Conservation (phyloP, 2,888 invertebrate genomes). For the Lasioglossum oenotherae region DNA sequence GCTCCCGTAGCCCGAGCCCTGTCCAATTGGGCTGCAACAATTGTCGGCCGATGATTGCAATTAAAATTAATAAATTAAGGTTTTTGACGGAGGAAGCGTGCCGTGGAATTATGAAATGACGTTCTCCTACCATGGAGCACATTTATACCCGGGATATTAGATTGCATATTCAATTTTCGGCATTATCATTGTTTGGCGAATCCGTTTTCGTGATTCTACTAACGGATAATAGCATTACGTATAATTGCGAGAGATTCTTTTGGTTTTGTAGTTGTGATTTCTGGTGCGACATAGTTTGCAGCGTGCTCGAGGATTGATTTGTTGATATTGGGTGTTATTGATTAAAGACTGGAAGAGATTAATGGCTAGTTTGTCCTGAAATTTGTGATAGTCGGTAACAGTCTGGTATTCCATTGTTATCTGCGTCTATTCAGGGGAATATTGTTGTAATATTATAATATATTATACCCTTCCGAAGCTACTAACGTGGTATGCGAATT, state of each 20-base stretch:
- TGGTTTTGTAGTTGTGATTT: background rate
- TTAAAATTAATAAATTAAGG: constrained; percentile 7
- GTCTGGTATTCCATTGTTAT: background rate
- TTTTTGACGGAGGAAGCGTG: background rate
- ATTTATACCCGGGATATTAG: background rate
- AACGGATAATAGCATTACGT: background rate
- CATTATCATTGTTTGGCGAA: background rate
- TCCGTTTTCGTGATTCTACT: background rate
- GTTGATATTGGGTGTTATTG: background rate
- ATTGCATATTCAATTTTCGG: background rate
- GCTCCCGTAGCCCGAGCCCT: background rate
- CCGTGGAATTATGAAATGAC: background rate
- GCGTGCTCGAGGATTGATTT: background rate
- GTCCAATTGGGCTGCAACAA: background rate
- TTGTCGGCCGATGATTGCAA: background rate
- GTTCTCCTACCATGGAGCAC: background rate
- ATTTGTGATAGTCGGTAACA: background rate
- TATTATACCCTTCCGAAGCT: background rate
- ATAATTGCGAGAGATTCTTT: background rate
- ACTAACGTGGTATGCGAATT: background rate
- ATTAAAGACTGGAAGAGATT: background rate
- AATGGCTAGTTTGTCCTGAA: background rate
- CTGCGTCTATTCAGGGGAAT: background rate
- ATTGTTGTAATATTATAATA: background rate
- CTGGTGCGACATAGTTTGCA: background rate